Percentiles rank a stretch among this genome's conserved stretches.
phyloP scores from a whole-genome alignment of 2,113 vertebrate genomes.

The Petromus typicus region DNA sequence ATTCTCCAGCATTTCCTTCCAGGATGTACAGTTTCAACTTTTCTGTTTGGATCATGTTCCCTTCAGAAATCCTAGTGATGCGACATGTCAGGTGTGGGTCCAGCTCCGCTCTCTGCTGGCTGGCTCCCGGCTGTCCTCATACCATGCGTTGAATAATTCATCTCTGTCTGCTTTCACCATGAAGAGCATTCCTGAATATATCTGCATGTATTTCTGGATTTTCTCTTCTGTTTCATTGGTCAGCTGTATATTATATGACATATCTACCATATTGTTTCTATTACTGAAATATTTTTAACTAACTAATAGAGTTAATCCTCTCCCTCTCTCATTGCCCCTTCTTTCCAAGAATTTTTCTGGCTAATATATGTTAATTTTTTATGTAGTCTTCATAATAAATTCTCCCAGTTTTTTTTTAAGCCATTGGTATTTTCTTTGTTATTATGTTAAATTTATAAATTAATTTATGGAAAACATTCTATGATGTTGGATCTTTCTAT shows the following conservation, averaged over 20 bases:
- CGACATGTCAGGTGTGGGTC: background rate
- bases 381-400: background rate
- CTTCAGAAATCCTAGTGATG: background rate
- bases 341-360: constrained; percentile 33
- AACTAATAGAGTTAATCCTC: background rate
- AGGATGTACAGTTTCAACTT: background rate
- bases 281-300: background rate
- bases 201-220: background rate
- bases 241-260: background rate
- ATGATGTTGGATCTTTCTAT: background rate
- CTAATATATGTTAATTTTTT: background rate
- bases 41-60: background rate
- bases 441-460: background rate
- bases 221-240: background rate
- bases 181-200: background rate
- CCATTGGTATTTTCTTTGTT: background rate
- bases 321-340: background rate
- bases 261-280: background rate
- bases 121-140: background rate
- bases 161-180: background rate
- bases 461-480: constrained; percentile 7
- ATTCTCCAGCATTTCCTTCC: constrained; percentile 17
- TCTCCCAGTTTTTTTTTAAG: background rate
- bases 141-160: background rate
- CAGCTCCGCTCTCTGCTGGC: background rate